Conservation (phyloP, 2,888 invertebrate species). For the Scaptodrosophila latifasciaeformis region DNA sequence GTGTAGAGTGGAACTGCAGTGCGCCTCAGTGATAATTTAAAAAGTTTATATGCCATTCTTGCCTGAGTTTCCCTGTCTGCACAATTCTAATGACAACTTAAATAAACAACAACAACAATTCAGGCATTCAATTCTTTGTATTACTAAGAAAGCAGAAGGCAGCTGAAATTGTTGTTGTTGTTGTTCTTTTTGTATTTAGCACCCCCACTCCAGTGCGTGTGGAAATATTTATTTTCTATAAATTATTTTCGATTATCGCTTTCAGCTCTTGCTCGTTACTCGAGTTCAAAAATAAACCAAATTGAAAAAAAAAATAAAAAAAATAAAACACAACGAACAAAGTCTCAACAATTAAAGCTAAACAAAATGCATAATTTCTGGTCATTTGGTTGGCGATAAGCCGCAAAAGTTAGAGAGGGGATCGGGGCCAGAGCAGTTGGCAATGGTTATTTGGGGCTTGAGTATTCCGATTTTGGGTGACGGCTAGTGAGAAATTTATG, state of each 20-base stretch:
- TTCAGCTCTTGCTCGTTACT: too few species aligned
- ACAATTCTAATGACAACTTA: constrained; percentile 64
- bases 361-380: constrained; percentile 61
- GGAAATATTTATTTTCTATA: constrained; percentile 66
- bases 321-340: constrained; percentile 42
- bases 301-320: constrained; percentile 4
- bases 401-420: too few species aligned
- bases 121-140: background rate
- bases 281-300: too few species aligned
- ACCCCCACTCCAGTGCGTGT: constrained; percentile 45
- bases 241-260: constrained; percentile 64
- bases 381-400: constrained; percentile 46
- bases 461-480: too few species aligned
- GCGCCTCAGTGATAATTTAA: constrained; percentile 63
- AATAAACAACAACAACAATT: constrained; percentile 53
- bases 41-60: constrained; percentile 54
- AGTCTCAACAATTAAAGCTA: constrained; percentile 60
- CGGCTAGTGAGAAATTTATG: constrained; percentile 39
- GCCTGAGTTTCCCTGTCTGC: constrained; percentile 21
- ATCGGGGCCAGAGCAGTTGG: too few species aligned
- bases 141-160: background rate
- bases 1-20: constrained; percentile 17
- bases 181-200: background rate
- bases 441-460: too few species aligned
- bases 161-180: background rate